Evolutionary conservation across 2,113 vertebrate species (phyloP).

Genomic region (Otocyon megalotis): DNA sequence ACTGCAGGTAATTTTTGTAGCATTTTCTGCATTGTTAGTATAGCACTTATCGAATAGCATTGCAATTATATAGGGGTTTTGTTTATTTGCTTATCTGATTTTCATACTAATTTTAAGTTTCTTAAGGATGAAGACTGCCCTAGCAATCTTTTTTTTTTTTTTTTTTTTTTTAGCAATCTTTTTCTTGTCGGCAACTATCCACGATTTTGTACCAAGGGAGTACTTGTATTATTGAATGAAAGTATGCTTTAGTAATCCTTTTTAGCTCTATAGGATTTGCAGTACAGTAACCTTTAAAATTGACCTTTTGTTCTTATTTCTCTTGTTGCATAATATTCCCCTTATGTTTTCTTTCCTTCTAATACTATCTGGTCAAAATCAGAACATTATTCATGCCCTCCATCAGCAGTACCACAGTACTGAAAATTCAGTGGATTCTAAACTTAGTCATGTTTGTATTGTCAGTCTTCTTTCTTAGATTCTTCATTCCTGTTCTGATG

Average conservation of each 20-base stretch:
- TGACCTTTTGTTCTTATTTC: slow-evolving; percentile 21
- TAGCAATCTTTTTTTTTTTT: not conserved
- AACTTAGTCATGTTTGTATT: slow-evolving; percentile 33
- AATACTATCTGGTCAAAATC: not conserved
- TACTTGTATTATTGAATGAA: slow-evolving; percentile 42
- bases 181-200: not conserved
- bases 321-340: not conserved
- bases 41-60: not conserved
- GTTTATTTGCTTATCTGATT: not conserved
- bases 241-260: not conserved
- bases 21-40: not conserved
- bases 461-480: not conserved
- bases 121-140: not conserved
- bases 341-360: slow-evolving; percentile 17
- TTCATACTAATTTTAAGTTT: slow-evolving; percentile 30
- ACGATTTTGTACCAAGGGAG: slow-evolving; percentile 17
- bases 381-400: not conserved
- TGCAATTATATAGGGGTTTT: not conserved
- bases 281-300: not conserved
- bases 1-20: not conserved
- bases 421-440: slow-evolving; percentile 54
- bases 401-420: not conserved
- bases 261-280: slow-evolving; percentile 19
- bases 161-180: not conserved
- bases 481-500: slow-evolving; percentile 41